Evolutionary conservation across 2,113 vertebrate genomes (phyloP).

Genomic region (Ivindomyrus marchei): DNA sequence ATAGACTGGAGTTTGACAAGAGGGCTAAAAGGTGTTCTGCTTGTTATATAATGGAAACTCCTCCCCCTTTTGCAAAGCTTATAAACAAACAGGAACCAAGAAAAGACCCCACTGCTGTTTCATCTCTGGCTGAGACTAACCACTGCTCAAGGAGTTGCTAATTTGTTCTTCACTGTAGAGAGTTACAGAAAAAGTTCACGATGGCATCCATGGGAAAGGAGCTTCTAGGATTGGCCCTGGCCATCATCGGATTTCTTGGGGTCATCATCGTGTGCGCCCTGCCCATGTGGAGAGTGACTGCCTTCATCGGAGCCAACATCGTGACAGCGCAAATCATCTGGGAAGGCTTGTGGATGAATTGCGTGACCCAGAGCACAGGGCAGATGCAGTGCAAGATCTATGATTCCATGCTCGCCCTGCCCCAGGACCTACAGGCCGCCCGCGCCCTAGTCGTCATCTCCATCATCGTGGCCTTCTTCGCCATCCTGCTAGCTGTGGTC

Average conservation of each 20-base stretch:
- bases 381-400: too few relatives aligned
- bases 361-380: constrained; percentile 61
- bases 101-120: background rate
- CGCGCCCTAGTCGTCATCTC: constrained; percentile 78
- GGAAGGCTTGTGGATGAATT: constrained; percentile 79
- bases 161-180: background rate
- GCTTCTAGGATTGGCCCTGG: constrained; percentile 46
- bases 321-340: constrained; percentile 61
- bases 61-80: background rate
- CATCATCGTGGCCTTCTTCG: constrained; percentile 63
- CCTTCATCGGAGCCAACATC: constrained; percentile 60
- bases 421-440: constrained; percentile 77
- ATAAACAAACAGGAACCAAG: background rate
- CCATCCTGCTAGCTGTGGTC: constrained; percentile 67
- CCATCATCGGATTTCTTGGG: constrained; percentile 54
- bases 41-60: background rate
- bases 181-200: background rate
- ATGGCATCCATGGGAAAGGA: constrained; percentile 64
- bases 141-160: background rate
- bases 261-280: constrained; percentile 52
- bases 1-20: background rate
- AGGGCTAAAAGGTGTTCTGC: background rate
- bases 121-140: background rate
- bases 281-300: constrained; percentile 65
- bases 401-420: constrained; percentile 34